Evolutionary conservation across 53 echinoderm and acorn worm genomes (phyloP).

Genomic region (Zoroaster sp.): DNA sequence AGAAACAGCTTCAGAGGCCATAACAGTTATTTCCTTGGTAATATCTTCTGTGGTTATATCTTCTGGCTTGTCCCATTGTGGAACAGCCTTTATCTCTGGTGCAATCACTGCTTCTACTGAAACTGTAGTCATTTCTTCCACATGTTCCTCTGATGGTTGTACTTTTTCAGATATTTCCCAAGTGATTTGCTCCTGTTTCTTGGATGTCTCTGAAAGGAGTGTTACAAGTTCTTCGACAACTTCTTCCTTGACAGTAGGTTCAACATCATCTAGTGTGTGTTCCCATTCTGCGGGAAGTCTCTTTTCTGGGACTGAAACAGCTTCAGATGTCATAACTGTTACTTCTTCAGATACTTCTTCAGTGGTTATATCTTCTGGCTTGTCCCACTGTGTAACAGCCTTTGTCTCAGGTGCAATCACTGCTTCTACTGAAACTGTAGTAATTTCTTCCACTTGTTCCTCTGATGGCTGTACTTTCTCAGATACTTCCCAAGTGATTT

Average conservation of each 20-base stretch:
- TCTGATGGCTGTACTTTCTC: constrained; percentile 17
- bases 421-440: constrained; percentile 36
- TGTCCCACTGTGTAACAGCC: constrained; percentile 18
- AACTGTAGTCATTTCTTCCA: constrained; percentile 11
- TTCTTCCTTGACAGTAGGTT: neutral
- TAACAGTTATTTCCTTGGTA: constrained; percentile 16
- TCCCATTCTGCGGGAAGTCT: constrained; percentile 51
- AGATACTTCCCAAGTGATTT: constrained; percentile 44
- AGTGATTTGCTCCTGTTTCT: constrained; percentile 32
- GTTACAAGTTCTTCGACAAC: constrained; percentile 32
- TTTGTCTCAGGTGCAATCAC: constrained; percentile 47
- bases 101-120: constrained; percentile 47
- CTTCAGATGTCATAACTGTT: constrained; percentile 17
- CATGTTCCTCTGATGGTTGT: neutral
- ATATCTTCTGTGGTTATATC: neutral
- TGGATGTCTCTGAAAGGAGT: constrained; percentile 12
- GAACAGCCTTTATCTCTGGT: constrained; percentile 6
- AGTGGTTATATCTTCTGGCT: constrained; percentile 33
- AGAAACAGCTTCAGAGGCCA: constrained; percentile 27
- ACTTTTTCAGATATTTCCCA: constrained; percentile 37
- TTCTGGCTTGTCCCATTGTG: constrained; percentile 53
- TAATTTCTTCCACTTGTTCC: neutral
- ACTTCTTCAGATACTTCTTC: constrained; percentile 6
- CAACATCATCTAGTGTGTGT: neutral
- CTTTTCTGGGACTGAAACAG: constrained; percentile 43